Conservation (phyloP, 2,888 invertebrate genomes). For the Microctonus aethiopoides region DNA sequence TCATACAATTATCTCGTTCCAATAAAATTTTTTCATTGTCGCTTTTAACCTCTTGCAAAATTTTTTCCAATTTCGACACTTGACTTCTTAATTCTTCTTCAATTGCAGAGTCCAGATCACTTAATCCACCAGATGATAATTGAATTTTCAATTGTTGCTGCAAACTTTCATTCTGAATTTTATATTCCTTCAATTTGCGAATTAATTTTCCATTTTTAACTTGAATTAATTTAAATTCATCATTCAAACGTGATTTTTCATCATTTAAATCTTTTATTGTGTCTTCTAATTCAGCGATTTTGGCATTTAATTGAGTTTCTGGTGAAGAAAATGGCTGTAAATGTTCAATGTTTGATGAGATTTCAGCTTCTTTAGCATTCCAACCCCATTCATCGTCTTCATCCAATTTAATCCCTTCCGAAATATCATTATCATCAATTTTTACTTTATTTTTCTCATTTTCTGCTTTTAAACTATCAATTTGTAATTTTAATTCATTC, state of each 20-base stretch:
- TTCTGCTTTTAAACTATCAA: conserved; percentile 25
- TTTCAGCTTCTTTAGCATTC: conserved; percentile 69
- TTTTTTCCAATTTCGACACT: conserved; percentile 75
- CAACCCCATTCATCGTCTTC: conserved; percentile 75
- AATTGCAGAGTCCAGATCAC: conserved; percentile 80
- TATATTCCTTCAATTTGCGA: conserved; percentile 87
- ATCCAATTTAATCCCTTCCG: conserved; percentile 53
- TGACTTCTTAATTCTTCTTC: conserved; percentile 84
- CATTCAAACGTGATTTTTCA: conserved; percentile 71
- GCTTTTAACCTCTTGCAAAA: conserved; percentile 71
- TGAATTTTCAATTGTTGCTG: conserved; percentile 70
- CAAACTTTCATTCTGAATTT: conserved; percentile 75
- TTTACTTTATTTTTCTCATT: not conserved
- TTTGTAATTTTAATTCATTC: conserved; percentile 31
- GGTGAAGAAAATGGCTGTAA: conserved; percentile 19
- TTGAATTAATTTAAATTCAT: conserved; percentile 75
- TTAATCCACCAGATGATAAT: conserved; percentile 69
- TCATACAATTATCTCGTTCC: conserved; percentile 77
- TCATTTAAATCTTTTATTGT: conserved; percentile 72
- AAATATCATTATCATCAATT: not conserved
- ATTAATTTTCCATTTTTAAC: conserved; percentile 82
- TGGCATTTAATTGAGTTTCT: conserved; percentile 59
- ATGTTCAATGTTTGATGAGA: not conserved
- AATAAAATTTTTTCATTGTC: conserved; percentile 72
- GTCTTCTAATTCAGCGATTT: conserved; percentile 71